These are phyloP conservation scores for Prinia subflava DNA, from an alignment of 2,113 vertebrate genomes.

Conservation along the genomic window DNA sequence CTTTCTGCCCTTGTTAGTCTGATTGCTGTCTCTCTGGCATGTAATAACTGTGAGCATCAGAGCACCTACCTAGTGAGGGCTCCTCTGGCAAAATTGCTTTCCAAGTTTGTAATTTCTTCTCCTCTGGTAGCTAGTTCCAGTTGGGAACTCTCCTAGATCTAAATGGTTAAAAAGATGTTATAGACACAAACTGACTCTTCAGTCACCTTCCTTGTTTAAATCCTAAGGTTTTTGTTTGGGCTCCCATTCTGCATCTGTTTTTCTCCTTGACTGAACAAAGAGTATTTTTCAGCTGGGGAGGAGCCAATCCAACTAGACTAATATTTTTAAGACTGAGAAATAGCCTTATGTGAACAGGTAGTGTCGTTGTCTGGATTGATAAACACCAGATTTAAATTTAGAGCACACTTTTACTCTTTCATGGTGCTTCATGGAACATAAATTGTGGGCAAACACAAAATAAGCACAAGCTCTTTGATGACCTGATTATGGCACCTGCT, in stretches of 20 bases:
- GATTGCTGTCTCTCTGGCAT: not conserved
- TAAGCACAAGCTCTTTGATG: not conserved
- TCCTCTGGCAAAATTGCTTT: not conserved
- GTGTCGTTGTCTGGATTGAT: not conserved
- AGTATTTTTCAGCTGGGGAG: not conserved
- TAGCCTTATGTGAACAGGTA: not conserved
- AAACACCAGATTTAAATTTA: not conserved
- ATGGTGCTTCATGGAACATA: not conserved
- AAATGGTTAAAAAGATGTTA: not conserved
- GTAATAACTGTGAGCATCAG: not conserved
- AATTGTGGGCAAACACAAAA: not conserved
- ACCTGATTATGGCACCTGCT: not conserved
- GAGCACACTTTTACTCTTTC: not conserved
- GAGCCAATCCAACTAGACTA: not conserved
- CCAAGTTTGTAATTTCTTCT: not conserved
- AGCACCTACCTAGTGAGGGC: not conserved
- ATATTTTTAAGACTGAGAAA: not conserved
- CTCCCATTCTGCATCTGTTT: not conserved
- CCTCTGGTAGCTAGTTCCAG: not conserved
- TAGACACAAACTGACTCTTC: not conserved
- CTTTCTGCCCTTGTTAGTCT: not conserved
- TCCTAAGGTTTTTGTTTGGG: not conserved
- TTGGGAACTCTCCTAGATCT: not conserved
- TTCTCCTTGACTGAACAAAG: not conserved
- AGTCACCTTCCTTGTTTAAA: not conserved